phyloP scores from a whole-genome alignment of 2,797 vertebrate species.

The Pseudocheirus occidentalis region DNA sequence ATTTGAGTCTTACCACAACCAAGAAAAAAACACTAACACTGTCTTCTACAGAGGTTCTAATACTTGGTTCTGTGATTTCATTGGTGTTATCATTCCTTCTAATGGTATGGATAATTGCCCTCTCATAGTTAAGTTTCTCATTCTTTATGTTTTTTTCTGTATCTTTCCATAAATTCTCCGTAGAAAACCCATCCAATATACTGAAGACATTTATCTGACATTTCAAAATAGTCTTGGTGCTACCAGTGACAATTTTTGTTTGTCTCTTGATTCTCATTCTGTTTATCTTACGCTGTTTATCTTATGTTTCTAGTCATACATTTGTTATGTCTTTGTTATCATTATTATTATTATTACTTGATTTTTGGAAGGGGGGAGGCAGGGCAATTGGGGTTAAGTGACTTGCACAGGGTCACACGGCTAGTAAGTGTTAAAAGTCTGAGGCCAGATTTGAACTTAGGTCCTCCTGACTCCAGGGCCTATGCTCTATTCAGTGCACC shows the following conservation, averaged over 20 bases:
- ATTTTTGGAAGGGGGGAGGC: too few relatives aligned
- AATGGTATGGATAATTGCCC: background rate
- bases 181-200: background rate
- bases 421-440: too few relatives aligned
- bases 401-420: too few relatives aligned
- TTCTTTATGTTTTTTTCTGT: background rate
- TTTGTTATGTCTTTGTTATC: background rate
- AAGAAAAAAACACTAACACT: background rate
- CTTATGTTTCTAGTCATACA: background rate
- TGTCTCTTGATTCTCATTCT: background rate
- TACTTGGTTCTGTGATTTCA: background rate
- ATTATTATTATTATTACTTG: too few relatives aligned
- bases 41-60: background rate
- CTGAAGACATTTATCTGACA: background rate
- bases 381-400: too few relatives aligned
- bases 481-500: too few relatives aligned
- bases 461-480: too few relatives aligned
- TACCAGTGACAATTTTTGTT: background rate
- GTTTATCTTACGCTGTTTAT: background rate
- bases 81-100: background rate
- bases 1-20: background rate
- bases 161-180: background rate
- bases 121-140: background rate
- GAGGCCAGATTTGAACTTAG: too few relatives aligned
- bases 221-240: background rate